Percentiles rank a stretch among this genome's conserved stretches.
Conservation (phyloP, 1,140 invertebrate genomes). For the Campoletis sonorensis region DNA sequence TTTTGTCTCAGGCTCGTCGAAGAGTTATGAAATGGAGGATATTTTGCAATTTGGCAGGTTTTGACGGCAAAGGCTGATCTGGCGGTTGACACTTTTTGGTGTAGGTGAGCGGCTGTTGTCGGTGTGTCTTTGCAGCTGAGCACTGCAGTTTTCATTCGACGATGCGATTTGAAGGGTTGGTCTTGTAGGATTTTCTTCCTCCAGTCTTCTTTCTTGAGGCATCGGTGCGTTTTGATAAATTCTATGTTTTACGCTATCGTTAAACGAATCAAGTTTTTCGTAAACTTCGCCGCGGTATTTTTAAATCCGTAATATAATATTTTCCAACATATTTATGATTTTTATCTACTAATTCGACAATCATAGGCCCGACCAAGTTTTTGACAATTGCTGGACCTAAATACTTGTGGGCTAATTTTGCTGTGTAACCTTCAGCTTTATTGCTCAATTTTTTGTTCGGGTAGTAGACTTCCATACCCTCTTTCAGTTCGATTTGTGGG, state of each 20-base stretch:
- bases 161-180: too few species aligned
- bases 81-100: too few species aligned
- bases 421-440: slow-evolving; percentile 35
- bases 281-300: slow-evolving; percentile 5
- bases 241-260: too few species aligned
- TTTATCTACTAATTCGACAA: slow-evolving; percentile 32
- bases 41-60: too few species aligned
- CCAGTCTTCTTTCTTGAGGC: too few species aligned
- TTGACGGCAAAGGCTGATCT: too few species aligned
- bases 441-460: slow-evolving; percentile 43
- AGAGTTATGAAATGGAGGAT: too few species aligned
- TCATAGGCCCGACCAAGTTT: slow-evolving; percentile 21
- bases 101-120: too few species aligned
- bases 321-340: slow-evolving; percentile 29
- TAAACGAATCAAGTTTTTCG: not conserved
- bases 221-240: too few species aligned
- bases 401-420: slow-evolving; percentile 38
- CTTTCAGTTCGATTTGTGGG: slow-evolving; percentile 29
- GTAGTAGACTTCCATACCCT: slow-evolving; percentile 48
- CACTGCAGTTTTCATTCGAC: too few species aligned
- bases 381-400: slow-evolving; percentile 33
- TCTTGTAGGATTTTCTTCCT: too few species aligned
- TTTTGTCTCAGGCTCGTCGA: not conserved
- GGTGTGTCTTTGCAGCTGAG: too few species aligned
- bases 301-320: slow-evolving; percentile 42